These are phyloP conservation scores for Coendou prehensilis DNA, from an alignment of 2,797 vertebrate species.

Conservation along the genomic window DNA sequence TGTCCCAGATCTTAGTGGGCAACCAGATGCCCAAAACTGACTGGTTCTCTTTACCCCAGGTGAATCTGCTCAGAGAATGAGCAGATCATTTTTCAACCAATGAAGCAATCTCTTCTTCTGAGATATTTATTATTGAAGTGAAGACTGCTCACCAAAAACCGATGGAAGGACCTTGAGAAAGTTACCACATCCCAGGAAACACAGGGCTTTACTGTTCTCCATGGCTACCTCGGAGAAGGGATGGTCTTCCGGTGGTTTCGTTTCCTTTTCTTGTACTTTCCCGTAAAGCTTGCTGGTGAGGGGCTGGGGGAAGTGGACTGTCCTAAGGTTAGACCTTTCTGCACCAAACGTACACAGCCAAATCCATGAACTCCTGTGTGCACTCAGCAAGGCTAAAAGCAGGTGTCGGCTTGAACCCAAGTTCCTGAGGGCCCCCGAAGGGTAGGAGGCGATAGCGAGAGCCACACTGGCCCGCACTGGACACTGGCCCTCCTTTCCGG, in stretches of 20 bases:
- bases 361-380: too few relatives aligned
- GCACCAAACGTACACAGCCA: neutral
- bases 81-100: neutral
- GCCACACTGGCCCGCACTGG: rapidly evolving
- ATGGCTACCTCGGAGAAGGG: rapidly evolving
- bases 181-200: neutral
- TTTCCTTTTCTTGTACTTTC: neutral
- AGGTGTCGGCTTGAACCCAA: neutral
- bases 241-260: neutral
- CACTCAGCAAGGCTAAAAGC: neutral
- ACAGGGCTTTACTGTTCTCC: rapidly evolving
- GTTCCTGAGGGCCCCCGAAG: neutral
- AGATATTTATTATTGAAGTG: neutral
- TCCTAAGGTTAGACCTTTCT: neutral
- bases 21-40: neutral
- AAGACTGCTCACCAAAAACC: neutral
- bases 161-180: neutral
- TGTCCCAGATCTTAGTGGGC: neutral
- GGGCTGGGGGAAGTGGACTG: too few relatives aligned
- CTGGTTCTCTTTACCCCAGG: rapidly evolving
- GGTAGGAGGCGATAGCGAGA: too few relatives aligned
- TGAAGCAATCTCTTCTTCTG: neutral
- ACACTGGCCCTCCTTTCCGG: neutral
- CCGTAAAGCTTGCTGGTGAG: neutral
- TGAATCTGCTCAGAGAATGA: neutral